Percentiles rank a stretch among this genome's conserved stretches.
phyloP scores from a whole-genome alignment of 23 tunicate genomes.

The Oikopleura vanhoeffeni region DNA sequence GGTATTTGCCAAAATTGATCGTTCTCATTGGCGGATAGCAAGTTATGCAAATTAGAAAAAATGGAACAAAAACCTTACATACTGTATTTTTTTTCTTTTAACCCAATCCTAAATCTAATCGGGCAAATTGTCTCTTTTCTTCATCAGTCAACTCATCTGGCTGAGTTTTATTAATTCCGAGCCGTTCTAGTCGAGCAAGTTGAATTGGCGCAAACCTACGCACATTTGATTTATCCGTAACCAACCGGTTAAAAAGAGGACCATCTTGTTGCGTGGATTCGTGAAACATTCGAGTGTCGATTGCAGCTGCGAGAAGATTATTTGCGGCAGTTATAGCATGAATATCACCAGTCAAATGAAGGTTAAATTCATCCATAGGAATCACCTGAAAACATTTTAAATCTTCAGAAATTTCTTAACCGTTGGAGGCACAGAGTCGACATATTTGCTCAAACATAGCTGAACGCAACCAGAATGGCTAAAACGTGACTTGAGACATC shows the following conservation, averaged over 20 bases:
- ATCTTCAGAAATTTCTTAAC: too few species aligned
- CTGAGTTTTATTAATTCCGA: conserved; percentile 38
- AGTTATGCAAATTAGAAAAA: too few species aligned
- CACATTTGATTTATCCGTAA: not conserved
- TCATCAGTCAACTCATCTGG: conserved; percentile 52
- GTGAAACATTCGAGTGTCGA: conserved; percentile 90
- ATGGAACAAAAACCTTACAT: too few species aligned
- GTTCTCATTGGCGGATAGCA: too few species aligned
- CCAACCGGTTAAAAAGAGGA: conserved; percentile 19
- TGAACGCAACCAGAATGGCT: too few species aligned
- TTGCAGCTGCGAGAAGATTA: conserved; percentile 89
- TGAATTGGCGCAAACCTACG: conserved; percentile 3
- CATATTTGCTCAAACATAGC: too few species aligned
- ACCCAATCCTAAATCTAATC: conserved; percentile 70
- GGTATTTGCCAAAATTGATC: too few species aligned
- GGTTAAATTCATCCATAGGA: conserved; percentile 98
- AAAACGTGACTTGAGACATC: too few species aligned
- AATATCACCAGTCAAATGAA: conserved; percentile 90
- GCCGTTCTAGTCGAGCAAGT: conserved; percentile 37
- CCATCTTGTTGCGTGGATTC: conserved; percentile 61
- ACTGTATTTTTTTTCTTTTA: too few species aligned
- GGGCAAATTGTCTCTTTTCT: conserved; percentile 34
- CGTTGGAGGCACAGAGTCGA: too few species aligned
- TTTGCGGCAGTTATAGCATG: conserved; percentile 99
- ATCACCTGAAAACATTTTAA: conserved; percentile 24